Conservation (phyloP, 2,113 vertebrate species). For the Oncorhynchus clarkii region DNA sequence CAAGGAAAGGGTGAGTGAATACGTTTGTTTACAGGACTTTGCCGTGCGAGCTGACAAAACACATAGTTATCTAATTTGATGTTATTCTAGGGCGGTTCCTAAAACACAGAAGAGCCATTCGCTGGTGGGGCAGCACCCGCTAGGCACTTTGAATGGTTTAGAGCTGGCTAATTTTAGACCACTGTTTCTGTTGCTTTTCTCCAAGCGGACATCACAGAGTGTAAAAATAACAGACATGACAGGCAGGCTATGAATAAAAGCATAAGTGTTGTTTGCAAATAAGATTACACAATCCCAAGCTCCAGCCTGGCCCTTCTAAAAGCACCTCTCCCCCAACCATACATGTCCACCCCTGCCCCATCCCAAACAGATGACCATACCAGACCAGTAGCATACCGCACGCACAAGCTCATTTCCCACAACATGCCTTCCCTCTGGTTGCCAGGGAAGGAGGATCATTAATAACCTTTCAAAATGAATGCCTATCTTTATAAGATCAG, state of each 20-base stretch:
- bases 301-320: constrained; percentile 53
- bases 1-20: constrained; percentile 32
- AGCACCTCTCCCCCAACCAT: constrained; percentile 33
- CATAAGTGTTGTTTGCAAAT: constrained; percentile 79
- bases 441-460: constrained; percentile 70
- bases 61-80: constrained; percentile 31
- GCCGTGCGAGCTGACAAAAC: constrained; percentile 17
- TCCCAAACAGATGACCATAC: constrained; percentile 55
- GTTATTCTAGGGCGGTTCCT: constrained; percentile 55
- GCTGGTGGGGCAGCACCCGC: constrained; percentile 33
- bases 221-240: constrained; percentile 73
- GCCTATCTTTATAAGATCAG: constrained; percentile 69
- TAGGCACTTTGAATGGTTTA: constrained; percentile 64
- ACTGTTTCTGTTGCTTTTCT: constrained; percentile 78
- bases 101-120: constrained; percentile 48
- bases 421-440: constrained; percentile 69
- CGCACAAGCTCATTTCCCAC: constrained; percentile 58
- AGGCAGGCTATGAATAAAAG: constrained; percentile 66
- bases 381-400: constrained; percentile 57
- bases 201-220: constrained; percentile 67
- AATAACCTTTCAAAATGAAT: constrained; percentile 74
- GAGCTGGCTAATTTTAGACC: constrained; percentile 71
- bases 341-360: not conserved
- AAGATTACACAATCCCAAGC: constrained; percentile 74
- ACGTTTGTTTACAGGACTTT: constrained; percentile 32